phyloP scores from a whole-genome alignment of 1,140 invertebrate genomes.

The Lethrus apterus region DNA sequence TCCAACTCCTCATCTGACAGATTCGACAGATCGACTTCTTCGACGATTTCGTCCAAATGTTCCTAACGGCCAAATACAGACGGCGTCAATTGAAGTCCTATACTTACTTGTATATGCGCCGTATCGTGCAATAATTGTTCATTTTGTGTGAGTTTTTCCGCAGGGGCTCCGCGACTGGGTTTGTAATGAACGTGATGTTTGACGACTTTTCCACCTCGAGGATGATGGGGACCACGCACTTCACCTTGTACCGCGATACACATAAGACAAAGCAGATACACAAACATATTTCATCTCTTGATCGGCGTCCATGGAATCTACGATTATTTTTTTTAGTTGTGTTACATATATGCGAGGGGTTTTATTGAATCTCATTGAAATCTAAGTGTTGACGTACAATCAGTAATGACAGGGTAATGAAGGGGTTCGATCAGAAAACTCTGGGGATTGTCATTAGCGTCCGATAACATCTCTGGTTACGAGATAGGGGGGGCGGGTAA shows the following conservation, averaged over 20 bases:
- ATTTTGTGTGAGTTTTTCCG: conserved; percentile 58
- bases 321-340: neutral
- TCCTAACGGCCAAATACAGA: too few relatives aligned
- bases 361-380: conserved; percentile 34
- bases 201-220: conserved; percentile 48
- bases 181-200: conserved; percentile 54
- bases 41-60: conserved; percentile 55
- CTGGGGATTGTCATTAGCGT: conserved; percentile 35
- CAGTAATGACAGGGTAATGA: conserved; percentile 36
- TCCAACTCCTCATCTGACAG: conserved; percentile 70
- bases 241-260: conserved; percentile 17
- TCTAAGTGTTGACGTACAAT: conserved; percentile 37
- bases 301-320: neutral
- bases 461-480: conserved; percentile 39
- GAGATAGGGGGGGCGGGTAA: conserved; percentile 24
- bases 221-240: conserved; percentile 65
- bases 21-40: conserved; percentile 50
- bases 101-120: conserved; percentile 47
- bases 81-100: too few relatives aligned
- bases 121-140: conserved; percentile 59
- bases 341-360: too few relatives aligned
- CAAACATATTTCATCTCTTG: conserved; percentile 3
- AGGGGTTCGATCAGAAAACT: conserved; percentile 23
- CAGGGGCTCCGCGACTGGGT: conserved; percentile 35
- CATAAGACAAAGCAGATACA: conserved; percentile 4